Evolutionary conservation across 2,113 vertebrate genomes (phyloP).

Genomic region (Micromys minutus): DNA sequence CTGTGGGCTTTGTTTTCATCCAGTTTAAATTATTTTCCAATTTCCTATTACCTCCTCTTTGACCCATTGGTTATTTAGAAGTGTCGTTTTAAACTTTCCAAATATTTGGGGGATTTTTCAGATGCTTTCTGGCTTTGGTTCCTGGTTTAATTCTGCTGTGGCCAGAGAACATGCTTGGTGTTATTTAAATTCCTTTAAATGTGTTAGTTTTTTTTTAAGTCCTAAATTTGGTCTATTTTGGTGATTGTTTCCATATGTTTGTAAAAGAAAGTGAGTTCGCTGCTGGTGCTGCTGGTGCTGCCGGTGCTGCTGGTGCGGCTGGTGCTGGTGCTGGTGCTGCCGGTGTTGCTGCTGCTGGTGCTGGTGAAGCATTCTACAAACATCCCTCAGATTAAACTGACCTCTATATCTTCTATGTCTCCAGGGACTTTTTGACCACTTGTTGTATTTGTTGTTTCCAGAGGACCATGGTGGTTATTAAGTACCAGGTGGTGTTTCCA

Average conservation of each 20-base stretch:
- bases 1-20: not conserved
- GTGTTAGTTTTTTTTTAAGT: not conserved
- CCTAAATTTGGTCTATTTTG: not conserved
- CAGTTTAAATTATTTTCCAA: conserved; percentile 42
- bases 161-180: not conserved
- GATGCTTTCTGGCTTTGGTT: conserved; percentile 40
- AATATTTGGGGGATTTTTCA: conserved; percentile 44
- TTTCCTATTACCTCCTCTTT: conserved; percentile 42
- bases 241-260: not conserved
- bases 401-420: not conserved
- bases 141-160: conserved; percentile 41
- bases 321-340: too few relatives aligned
- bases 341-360: not conserved
- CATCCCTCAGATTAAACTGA: not conserved
- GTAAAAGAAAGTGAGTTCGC: not conserved
- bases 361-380: not conserved
- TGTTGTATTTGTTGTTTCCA: not conserved
- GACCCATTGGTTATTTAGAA: conserved; percentile 33
- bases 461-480: too few relatives aligned
- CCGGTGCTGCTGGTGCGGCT: too few relatives aligned
- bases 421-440: not conserved
- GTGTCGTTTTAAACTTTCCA: conserved; percentile 36
- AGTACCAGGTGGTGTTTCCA: not conserved
- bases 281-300: not conserved
- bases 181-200: conserved; percentile 34